Evolutionary conservation across 2,888 invertebrate species (phyloP).

Genomic region (Galerucella calmariensis): DNA sequence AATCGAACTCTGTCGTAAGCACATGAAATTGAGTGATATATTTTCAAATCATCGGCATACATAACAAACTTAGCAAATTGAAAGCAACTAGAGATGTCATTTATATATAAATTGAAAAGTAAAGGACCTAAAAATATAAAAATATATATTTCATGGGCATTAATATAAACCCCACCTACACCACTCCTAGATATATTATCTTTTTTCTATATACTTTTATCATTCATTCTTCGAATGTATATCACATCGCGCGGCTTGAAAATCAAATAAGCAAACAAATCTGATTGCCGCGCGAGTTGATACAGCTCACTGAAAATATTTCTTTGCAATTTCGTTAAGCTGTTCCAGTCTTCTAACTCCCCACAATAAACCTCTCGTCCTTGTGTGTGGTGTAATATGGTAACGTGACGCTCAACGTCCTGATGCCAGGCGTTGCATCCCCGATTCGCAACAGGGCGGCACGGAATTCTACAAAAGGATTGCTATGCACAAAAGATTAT

Average conservation of each 20-base stretch:
- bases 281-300: constrained; percentile 37
- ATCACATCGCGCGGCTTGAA: constrained; percentile 30
- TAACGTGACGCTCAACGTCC: constrained; percentile 37
- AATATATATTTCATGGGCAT: no score
- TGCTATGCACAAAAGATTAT: constrained; percentile 64
- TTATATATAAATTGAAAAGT: no score
- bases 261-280: constrained; percentile 47
- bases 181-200: not conserved
- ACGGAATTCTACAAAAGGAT: constrained; percentile 60
- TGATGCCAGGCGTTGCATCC: constrained; percentile 43
- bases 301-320: constrained; percentile 49
- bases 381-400: constrained; percentile 16
- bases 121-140: no score
- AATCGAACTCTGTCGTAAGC: no score
- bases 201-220: no score
- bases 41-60: no score
- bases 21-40: no score
- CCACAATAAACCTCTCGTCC: constrained; percentile 46
- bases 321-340: constrained; percentile 54
- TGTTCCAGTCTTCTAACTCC: constrained; percentile 52
- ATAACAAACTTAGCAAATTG: no score
- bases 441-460: constrained; percentile 19
- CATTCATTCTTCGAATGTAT: not conserved
- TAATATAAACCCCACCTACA: not conserved
- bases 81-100: no score